Evolutionary conservation across 1,140 invertebrate species (phyloP).

Genomic region (Megathymus violae): DNA sequence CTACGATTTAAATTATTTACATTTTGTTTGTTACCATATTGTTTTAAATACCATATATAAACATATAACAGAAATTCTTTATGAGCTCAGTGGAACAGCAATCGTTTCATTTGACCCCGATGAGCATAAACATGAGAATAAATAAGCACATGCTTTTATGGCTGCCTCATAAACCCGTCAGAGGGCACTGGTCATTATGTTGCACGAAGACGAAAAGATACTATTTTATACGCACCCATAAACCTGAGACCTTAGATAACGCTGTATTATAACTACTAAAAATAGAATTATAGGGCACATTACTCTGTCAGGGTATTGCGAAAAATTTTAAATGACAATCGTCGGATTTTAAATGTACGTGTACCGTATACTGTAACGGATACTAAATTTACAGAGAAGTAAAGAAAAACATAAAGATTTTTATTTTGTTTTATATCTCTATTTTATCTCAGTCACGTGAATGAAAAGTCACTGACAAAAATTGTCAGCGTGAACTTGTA

Average conservation of each 20-base stretch:
- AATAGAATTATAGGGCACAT: neutral
- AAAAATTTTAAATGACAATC: too few species aligned
- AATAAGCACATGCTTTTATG: slow-evolving; percentile 56
- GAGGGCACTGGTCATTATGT: slow-evolving; percentile 45
- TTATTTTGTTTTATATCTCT: too few species aligned
- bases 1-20: too few species aligned
- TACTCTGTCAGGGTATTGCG: too few species aligned
- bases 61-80: neutral
- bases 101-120: slow-evolving; percentile 53
- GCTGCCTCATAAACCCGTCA: slow-evolving; percentile 41
- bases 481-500: too few species aligned
- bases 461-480: too few species aligned
- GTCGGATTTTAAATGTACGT: too few species aligned
- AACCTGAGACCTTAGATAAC: neutral
- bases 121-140: slow-evolving; percentile 57
- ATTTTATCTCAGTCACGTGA: too few species aligned
- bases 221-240: slow-evolving; percentile 5
- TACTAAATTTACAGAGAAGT: too few species aligned
- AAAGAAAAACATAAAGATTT: too few species aligned
- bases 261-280: neutral
- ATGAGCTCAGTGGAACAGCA: slow-evolving; percentile 16
- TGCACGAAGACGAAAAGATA: slow-evolving; percentile 21
- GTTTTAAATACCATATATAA: neutral
- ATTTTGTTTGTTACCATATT: too few species aligned
- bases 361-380: too few species aligned